phyloP scores from a whole-genome alignment of 2,113 vertebrate species.

The Brachionichthys hirsutus region DNA sequence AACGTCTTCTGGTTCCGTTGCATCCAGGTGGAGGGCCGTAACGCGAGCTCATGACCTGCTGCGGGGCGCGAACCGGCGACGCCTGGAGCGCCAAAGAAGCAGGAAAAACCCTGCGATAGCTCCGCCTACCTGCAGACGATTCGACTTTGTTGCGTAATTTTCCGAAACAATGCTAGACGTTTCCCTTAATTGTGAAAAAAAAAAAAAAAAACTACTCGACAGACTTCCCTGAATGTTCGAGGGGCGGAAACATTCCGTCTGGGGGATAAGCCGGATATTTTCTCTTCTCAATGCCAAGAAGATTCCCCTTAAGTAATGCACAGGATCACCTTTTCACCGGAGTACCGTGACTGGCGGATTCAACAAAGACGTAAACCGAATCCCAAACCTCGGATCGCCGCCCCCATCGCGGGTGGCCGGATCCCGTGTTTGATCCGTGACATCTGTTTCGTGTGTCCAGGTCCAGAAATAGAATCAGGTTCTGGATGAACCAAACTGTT shows the following conservation, averaged over 20 bases:
- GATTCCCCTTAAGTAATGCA: too few relatives aligned
- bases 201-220: too few relatives aligned
- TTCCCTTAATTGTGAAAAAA: too few relatives aligned
- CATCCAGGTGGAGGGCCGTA: constrained; percentile 2
- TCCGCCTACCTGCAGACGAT: constrained; percentile 14
- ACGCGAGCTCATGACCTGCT: background rate
- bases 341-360: constrained; percentile 7
- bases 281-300: too few relatives aligned
- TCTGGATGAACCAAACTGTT: constrained; percentile 66
- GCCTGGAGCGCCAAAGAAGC: too few relatives aligned
- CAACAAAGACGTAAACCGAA: constrained; percentile 29
- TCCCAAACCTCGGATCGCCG: constrained; percentile 50
- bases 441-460: constrained; percentile 61
- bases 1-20: constrained; percentile 1
- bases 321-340: background rate
- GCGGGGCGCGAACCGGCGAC: background rate
- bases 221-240: too few relatives aligned
- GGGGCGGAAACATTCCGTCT: too few relatives aligned
- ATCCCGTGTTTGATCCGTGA: constrained; percentile 47
- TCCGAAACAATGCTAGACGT: too few relatives aligned
- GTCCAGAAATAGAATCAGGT: constrained; percentile 62
- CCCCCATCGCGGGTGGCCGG: too few relatives aligned
- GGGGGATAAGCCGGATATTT: too few relatives aligned
- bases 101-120: background rate
- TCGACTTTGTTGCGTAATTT: constrained; percentile 18